These are phyloP conservation scores for Synaphobranchus kaupii DNA, from an alignment of 2,797 vertebrate genomes.

Conservation along the genomic window DNA sequence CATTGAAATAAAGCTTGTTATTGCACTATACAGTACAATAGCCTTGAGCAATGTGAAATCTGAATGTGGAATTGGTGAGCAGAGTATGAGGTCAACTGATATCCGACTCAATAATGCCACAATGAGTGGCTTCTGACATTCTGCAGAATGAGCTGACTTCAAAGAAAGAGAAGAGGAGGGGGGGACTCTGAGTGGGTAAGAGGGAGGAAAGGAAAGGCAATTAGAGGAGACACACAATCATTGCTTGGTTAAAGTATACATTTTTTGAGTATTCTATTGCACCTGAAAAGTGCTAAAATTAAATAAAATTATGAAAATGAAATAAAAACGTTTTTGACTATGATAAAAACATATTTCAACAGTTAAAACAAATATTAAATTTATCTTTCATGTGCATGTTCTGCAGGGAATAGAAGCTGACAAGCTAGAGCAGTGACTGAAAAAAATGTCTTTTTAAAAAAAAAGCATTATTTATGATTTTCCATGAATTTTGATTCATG, in stretches of 20 bases:
- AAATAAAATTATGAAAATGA: no score
- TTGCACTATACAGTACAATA: neutral
- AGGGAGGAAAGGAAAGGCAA: neutral
- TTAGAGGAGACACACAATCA: neutral
- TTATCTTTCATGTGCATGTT: neutral
- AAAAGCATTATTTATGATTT: neutral
- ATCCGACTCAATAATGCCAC: neutral
- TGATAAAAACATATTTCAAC: neutral
- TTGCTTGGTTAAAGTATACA: neutral
- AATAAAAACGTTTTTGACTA: no score
- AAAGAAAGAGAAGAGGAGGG: neutral
- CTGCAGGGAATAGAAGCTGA: neutral
- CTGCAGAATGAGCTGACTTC: neutral
- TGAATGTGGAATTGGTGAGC: neutral
- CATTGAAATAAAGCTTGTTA: neutral
- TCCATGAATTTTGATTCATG: neutral
- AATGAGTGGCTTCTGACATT: constrained; percentile 8
- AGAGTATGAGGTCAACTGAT: neutral
- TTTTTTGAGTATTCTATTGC: no score
- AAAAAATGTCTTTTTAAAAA: no score
- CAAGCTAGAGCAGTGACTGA: neutral
- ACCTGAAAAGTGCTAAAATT: no score
- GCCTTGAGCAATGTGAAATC: neutral
- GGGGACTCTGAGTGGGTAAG: neutral
- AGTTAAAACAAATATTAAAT: neutral